Evolutionary conservation across 1,140 invertebrate genomes (phyloP).

Genomic region (Propsilocerus akamusi): DNA sequence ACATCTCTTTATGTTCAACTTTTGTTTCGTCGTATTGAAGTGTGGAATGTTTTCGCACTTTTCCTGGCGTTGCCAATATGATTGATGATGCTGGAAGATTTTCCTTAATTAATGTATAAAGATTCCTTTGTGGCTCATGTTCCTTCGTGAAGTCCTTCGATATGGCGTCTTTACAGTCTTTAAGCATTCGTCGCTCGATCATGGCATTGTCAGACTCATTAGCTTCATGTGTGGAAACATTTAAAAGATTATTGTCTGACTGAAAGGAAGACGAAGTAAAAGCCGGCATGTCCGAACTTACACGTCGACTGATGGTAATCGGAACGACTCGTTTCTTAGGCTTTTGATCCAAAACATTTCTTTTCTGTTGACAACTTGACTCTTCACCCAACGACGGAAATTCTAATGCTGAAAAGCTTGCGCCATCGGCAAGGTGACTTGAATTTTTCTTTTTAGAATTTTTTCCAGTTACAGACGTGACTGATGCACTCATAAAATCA

Average conservation of each 20-base stretch:
- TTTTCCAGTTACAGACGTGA: constrained; percentile 9
- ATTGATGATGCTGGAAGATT: not conserved
- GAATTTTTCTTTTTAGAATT: constrained; percentile 14
- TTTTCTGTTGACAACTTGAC: constrained; percentile 4
- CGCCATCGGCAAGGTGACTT: not conserved
- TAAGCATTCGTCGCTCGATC: constrained; percentile 3
- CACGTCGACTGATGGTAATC: constrained; percentile 17
- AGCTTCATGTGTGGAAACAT: constrained; percentile 10
- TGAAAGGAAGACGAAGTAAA: constrained; percentile 14
- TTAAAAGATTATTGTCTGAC: constrained; percentile 18
- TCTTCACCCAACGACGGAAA: not conserved
- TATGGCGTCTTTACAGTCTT: not conserved
- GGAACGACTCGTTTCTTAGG: constrained; percentile 19
- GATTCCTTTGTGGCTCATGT: not conserved
- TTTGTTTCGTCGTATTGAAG: not conserved
- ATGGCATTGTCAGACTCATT: not conserved
- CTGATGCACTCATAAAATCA: constrained; percentile 12
- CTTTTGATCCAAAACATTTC: constrained; percentile 9
- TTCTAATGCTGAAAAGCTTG: not conserved
- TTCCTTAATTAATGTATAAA: not conserved
- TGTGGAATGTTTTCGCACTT: not conserved
- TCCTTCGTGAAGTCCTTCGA: constrained; percentile 5
- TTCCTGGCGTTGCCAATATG: not conserved
- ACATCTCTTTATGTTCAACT: constrained; percentile 5
- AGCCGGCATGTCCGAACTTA: constrained; percentile 6